Conservation (phyloP, 2,888 invertebrate genomes). For the Meliscaeva auricollis region DNA sequence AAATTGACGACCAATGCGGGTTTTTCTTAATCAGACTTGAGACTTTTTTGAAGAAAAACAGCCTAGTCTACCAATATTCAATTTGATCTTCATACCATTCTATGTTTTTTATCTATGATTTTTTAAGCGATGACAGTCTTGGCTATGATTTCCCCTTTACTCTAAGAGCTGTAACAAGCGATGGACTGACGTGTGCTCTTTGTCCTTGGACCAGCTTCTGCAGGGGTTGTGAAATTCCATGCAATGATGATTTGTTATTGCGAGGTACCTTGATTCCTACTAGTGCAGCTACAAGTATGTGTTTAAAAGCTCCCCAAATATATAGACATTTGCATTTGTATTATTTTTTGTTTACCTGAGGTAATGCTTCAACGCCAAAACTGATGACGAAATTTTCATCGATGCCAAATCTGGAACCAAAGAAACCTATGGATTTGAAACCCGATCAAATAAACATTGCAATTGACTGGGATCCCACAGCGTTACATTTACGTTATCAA, state of each 20-base stretch:
- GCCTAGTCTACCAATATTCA: no score
- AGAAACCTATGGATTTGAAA: conserved; percentile 78
- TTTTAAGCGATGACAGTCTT: conserved; percentile 93
- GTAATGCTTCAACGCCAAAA: conserved; percentile 80
- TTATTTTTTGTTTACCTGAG: conserved; percentile 70
- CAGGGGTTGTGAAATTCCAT: conserved; percentile 93
- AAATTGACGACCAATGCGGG: no score
- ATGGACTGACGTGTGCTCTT: conserved; percentile 90
- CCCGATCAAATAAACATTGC: conserved; percentile 87
- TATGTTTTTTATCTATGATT: background rate
- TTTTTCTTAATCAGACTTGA: no score
- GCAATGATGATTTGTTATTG: conserved; percentile 86
- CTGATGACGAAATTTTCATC: conserved; percentile 81
- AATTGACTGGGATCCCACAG: conserved; percentile 98
- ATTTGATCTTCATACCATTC: background rate
- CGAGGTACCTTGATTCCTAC: conserved; percentile 81
- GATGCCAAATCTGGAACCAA: conserved; percentile 81
- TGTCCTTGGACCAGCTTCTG: conserved; percentile 94
- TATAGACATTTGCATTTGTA: background rate
- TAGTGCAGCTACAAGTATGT: conserved; percentile 80
- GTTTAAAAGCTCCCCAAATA: background rate
- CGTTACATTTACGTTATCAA: conserved; percentile 95
- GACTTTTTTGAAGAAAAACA: no score
- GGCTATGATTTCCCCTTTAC: conserved; percentile 97
- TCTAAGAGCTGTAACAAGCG: conserved; percentile 90